A percentile compares a stretch with the other conserved stretches of the same genome.
Evolutionary conservation across 1,140 invertebrate species (phyloP).

Genomic region (Heliconius congener): DNA sequence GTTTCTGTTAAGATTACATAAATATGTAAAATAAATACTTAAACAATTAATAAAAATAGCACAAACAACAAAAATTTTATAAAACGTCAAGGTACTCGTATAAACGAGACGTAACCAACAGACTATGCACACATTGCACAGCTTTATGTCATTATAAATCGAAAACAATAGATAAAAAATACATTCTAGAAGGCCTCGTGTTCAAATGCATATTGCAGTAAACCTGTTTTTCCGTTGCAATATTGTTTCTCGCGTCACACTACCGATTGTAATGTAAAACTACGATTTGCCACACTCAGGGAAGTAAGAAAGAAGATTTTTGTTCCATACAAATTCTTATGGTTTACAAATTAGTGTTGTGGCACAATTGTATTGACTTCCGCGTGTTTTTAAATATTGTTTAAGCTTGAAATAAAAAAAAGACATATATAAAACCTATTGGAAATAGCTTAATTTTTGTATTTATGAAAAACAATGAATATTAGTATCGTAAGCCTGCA

Average conservation of each 20-base stretch:
- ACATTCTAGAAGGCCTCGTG: slow-evolving; percentile 26
- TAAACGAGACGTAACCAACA: background rate
- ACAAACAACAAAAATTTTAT: background rate
- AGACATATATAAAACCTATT: no score
- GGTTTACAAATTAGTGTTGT: slow-evolving; percentile 1
- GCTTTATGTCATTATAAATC: background rate
- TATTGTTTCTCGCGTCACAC: slow-evolving; percentile 66
- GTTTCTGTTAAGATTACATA: no score
- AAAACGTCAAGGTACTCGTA: background rate
- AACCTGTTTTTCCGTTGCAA: slow-evolving; percentile 73
- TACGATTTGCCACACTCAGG: slow-evolving; percentile 30
- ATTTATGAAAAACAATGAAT: background rate
- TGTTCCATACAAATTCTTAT: slow-evolving; percentile 15
- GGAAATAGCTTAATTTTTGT: background rate
- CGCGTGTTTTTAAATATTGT: background rate
- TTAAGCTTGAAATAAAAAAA: no score
- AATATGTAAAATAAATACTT: no score
- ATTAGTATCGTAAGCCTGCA: background rate
- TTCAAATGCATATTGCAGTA: slow-evolving; percentile 46
- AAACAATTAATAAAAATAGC: no score
- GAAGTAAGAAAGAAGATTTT: slow-evolving; percentile 18
- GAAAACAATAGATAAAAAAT: slow-evolving; percentile 29
- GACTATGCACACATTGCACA: background rate
- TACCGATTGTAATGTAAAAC: slow-evolving; percentile 72
- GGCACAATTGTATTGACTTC: background rate